Percentiles rank a stretch among this genome's conserved stretches.
phyloP scores from a whole-genome alignment of 2,888 invertebrate species.

The Lepidochitona cinerea region DNA sequence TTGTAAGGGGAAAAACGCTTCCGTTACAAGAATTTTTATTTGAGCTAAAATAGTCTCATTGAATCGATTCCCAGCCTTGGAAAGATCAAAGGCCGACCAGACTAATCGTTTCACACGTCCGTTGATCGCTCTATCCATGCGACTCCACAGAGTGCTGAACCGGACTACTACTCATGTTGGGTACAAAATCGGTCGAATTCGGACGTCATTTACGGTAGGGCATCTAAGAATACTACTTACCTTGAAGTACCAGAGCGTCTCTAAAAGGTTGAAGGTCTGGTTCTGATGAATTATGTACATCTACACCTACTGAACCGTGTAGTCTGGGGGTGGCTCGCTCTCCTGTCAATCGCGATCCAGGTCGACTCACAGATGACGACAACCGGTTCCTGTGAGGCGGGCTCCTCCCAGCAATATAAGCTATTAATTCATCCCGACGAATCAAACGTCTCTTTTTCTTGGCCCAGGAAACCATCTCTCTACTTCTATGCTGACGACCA shows the following conservation, averaged over 20 bases:
- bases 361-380: constrained; percentile 18
- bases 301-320: constrained; percentile 11
- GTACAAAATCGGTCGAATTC: no score
- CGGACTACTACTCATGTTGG: no score
- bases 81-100: no score
- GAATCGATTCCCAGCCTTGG: no score
- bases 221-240: constrained; percentile 58
- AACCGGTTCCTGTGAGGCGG: constrained; percentile 74
- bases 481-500: constrained; percentile 82
- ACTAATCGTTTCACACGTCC: no score
- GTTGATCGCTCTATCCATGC: no score
- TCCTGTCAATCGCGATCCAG: constrained; percentile 19
- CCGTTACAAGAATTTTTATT: no score
- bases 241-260: constrained; percentile 80
- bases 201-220: background rate
- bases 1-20: no score
- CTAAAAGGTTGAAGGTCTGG: constrained; percentile 81
- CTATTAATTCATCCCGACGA: constrained; percentile 82
- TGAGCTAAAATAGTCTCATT: no score
- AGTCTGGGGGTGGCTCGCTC: constrained; percentile 50
- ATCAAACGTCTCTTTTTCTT: constrained; percentile 80
- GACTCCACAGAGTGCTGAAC: no score
- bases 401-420: constrained; percentile 79
- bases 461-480: constrained; percentile 84
- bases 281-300: constrained; percentile 66